Evolutionary conservation across 2,113 vertebrate genomes (phyloP).

Genomic region (Crotalus viridis): DNA sequence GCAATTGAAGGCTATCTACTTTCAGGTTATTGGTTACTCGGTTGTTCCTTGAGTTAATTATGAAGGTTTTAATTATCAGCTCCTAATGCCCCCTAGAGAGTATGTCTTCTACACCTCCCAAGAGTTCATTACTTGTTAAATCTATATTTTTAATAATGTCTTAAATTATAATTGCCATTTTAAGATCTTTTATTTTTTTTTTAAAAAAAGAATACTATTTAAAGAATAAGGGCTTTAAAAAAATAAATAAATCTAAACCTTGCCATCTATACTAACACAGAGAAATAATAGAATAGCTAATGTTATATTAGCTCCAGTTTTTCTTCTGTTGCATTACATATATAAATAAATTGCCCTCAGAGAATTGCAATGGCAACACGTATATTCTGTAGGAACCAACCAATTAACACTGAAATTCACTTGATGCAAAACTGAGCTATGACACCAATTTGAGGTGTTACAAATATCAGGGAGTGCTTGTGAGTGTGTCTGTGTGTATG

Average conservation of each 20-base stretch:
- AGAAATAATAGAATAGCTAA: background rate
- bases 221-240: background rate
- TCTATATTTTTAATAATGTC: too few species aligned
- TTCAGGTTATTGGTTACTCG: background rate
- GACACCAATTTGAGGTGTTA: background rate
- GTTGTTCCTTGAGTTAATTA: background rate
- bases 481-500: background rate
- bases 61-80: background rate
- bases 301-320: background rate
- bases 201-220: background rate
- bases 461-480: background rate
- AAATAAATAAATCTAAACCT: background rate
- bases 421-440: too few species aligned
- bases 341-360: background rate
- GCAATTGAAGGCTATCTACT: too few species aligned
- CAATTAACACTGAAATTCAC: background rate
- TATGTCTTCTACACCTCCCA: background rate
- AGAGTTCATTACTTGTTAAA: background rate
- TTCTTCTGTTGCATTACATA: background rate
- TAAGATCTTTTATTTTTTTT: background rate
- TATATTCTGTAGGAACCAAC: background rate
- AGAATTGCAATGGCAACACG: background rate
- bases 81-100: background rate
- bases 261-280: background rate
- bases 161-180: background rate